A percentile compares a stretch with the other conserved stretches of the same genome.
Conservation (phyloP, 1,140 invertebrate genomes). For the Vanessa atalanta region DNA sequence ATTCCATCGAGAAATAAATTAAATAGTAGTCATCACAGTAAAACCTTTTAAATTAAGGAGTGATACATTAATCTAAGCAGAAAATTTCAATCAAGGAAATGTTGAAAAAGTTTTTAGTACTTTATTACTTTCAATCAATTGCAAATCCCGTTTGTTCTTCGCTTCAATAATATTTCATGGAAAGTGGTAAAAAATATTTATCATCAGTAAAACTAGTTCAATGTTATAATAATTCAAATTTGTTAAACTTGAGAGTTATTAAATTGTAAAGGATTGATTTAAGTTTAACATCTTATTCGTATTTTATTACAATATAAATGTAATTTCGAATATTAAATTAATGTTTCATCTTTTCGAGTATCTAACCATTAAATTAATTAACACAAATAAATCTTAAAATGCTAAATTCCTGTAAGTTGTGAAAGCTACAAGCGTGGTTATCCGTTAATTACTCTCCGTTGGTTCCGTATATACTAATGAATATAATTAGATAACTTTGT, state of each 20-base stretch:
- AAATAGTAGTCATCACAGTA: neutral
- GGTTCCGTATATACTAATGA: constrained; percentile 18
- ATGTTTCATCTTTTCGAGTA: neutral
- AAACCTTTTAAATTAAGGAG: constrained; percentile 10
- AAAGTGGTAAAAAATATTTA: too few relatives aligned
- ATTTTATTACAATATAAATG: too few relatives aligned
- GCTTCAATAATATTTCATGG: neutral
- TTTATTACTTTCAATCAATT: constrained; percentile 16
- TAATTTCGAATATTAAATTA: neutral
- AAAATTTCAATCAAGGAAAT: constrained; percentile 22
- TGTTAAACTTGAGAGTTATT: too few relatives aligned
- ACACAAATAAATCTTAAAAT: neutral
- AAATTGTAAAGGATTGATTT: too few relatives aligned
- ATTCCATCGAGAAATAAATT: constrained; percentile 6
- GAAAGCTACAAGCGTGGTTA: constrained; percentile 7
- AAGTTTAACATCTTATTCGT: too few relatives aligned
- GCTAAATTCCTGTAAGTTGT: constrained; percentile 4
- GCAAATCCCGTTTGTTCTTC: neutral
- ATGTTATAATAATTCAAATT: neutral
- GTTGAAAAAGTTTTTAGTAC: constrained; percentile 18
- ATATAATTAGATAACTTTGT: constrained; percentile 21
- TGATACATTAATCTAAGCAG: constrained; percentile 12
- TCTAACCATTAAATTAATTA: constrained; percentile 4
- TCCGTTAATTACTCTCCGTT: constrained; percentile 18
- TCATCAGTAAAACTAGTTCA: neutral